phyloP scores from a whole-genome alignment of 2,113 vertebrate species.

The Sphyrna mokarran region DNA sequence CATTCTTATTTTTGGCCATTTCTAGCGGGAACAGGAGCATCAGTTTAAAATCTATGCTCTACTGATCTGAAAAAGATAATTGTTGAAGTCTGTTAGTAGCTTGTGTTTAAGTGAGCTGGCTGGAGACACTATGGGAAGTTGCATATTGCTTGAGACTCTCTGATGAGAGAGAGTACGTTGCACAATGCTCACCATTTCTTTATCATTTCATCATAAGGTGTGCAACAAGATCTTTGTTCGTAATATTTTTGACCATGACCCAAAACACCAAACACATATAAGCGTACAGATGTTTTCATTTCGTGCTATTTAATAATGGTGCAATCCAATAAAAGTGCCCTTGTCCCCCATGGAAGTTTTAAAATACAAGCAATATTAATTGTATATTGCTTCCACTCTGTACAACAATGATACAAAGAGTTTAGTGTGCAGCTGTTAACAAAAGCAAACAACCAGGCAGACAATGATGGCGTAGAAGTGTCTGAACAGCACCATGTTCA shows the following conservation, averaged over 20 bases:
- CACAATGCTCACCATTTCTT: not conserved
- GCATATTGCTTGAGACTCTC: not conserved
- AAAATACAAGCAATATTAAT: not conserved
- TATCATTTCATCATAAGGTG: not conserved
- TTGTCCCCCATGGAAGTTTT: not conserved
- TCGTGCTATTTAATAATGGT: not conserved
- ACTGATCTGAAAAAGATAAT: not conserved
- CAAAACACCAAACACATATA: too few species aligned
- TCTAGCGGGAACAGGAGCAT: not conserved
- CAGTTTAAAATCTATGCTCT: not conserved
- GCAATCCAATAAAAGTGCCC: not conserved
- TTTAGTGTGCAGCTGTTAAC: not conserved
- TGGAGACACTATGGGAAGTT: not conserved
- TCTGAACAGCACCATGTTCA: not conserved
- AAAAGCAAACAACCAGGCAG: not conserved
- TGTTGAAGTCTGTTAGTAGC: not conserved
- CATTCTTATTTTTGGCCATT: not conserved
- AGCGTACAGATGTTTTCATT: not conserved
- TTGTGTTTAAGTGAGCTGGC: not conserved
- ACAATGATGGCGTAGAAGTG: not conserved
- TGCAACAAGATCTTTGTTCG: not conserved
- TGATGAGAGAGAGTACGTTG: not conserved
- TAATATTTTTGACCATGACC: not conserved
- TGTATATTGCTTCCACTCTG: not conserved
- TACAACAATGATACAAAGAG: not conserved